A percentile compares a stretch with the other conserved stretches of the same genome.
phyloP scores from a whole-genome alignment of 1,140 invertebrate genomes.

The Drosophila melanogaster region Release_6_plus_ISO1_MT NC_004354.4:10115001-10115500 shows the following conservation, averaged over 20 bases:
- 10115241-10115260: too few relatives aligned
- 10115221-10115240: neutral
- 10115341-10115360: neutral
- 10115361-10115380: neutral
- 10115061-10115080: slow-evolving; percentile 30
- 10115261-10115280: too few relatives aligned
- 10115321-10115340: too few relatives aligned
- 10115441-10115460: slow-evolving; percentile 21
- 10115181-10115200: too few relatives aligned
- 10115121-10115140: slow-evolving; percentile 7
- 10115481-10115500: too few relatives aligned
- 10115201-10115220: neutral
- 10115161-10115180: neutral
- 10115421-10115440: neutral
- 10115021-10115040: slow-evolving; percentile 40
- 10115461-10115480: neutral
- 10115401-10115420: neutral
- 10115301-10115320: neutral
- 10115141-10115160: neutral
- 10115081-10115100: neutral
- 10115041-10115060: slow-evolving; percentile 18
- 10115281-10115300: too few relatives aligned
- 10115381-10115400: neutral
- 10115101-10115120: neutral
- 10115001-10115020: slow-evolving; percentile 41